These are phyloP conservation scores for Tragelaphus oryx DNA, from an alignment of 2,797 vertebrate species.

Conservation along the genomic window DNA sequence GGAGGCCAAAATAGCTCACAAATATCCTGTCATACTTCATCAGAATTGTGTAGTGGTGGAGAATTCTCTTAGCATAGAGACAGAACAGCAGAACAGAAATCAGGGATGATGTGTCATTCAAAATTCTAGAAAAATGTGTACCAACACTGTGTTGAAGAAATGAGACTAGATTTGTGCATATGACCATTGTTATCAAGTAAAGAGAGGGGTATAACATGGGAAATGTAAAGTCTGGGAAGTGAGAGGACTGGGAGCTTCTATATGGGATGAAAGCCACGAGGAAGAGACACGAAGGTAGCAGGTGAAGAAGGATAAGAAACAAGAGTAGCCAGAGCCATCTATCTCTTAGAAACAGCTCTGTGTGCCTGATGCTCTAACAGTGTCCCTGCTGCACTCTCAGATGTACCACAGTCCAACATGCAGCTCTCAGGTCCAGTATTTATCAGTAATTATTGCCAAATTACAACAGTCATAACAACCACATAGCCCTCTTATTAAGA, in stretches of 20 bases:
- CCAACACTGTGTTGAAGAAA: not conserved
- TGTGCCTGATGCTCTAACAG: not conserved
- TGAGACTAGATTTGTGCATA: not conserved
- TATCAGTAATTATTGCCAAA: not conserved
- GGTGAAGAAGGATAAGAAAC: not conserved
- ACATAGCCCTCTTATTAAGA: not conserved
- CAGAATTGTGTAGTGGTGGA: not conserved
- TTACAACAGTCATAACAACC: not conserved
- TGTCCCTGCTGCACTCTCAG: accelerated
- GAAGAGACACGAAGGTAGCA: not conserved
- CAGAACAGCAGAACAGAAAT: not conserved
- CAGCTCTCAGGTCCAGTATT: not conserved
- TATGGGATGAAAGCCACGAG: not conserved
- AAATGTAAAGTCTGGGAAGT: not conserved
- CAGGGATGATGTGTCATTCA: not conserved
- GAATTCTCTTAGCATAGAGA: not conserved
- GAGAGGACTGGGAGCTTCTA: not conserved
- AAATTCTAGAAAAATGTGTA: not conserved
- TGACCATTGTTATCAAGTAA: not conserved
- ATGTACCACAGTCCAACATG: not conserved
- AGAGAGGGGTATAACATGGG: not conserved
- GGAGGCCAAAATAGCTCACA: not conserved
- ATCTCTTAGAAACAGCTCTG: not conserved
- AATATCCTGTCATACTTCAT: not conserved
- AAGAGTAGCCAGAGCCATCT: not conserved